Conservation (phyloP, 2,797 vertebrate genomes). For the Falco cherrug region DNA sequence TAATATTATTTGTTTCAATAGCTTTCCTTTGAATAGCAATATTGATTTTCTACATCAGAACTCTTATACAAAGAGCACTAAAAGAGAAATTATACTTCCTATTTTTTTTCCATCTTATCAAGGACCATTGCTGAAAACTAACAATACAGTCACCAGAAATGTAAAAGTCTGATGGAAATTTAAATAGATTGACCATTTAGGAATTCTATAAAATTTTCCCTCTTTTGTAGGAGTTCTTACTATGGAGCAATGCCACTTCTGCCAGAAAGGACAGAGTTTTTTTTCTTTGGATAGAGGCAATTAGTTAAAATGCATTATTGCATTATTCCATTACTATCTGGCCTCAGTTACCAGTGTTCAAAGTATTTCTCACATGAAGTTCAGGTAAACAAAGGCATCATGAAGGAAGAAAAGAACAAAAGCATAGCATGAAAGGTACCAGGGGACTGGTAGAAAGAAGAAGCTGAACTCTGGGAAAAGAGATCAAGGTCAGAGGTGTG, state of each 20-base stretch:
- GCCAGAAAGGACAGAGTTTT: not conserved
- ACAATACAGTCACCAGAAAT: not conserved
- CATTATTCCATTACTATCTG: not conserved
- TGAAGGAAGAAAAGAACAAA: not conserved
- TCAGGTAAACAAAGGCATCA: not conserved
- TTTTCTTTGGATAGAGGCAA: not conserved
- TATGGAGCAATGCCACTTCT: not conserved
- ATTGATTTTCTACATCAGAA: constrained; percentile 66
- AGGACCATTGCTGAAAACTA: not conserved
- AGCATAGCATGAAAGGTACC: not conserved
- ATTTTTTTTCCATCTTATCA: constrained; percentile 25
- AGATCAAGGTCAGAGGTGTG: not conserved
- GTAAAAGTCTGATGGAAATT: not conserved
- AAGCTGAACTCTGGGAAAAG: not conserved
- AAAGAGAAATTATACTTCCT: constrained; percentile 54
- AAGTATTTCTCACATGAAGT: not conserved
- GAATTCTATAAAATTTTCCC: not conserved
- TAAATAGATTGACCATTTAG: not conserved
- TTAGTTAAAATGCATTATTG: constrained; percentile 20
- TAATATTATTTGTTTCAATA: constrained; percentile 64
- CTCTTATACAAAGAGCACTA: constrained; percentile 43
- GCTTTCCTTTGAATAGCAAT: constrained; percentile 35
- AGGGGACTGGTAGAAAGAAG: not conserved
- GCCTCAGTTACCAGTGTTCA: not conserved
- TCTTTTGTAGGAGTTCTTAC: not conserved